Percentiles rank a stretch among this genome's conserved stretches.
phyloP scores from a whole-genome alignment of 2,113 vertebrate genomes.

The Maccullochella peelii region DNA sequence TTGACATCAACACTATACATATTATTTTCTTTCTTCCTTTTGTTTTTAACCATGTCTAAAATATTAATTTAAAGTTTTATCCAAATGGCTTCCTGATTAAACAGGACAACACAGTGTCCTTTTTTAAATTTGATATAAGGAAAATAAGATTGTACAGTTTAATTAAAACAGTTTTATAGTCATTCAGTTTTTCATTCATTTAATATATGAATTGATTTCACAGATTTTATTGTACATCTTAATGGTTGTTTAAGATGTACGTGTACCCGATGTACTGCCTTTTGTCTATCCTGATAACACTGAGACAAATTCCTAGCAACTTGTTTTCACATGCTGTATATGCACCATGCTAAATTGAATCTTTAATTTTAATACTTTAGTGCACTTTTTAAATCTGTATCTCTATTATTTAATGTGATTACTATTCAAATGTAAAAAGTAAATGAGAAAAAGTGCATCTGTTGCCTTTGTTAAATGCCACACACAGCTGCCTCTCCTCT shows the following conservation, averaged over 20 bases:
- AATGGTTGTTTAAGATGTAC: not conserved
- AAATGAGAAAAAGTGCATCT: constrained; percentile 29
- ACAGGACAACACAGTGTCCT: not conserved
- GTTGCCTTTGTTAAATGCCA: constrained; percentile 27
- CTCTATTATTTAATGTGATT: not conserved
- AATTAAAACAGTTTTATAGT: not conserved
- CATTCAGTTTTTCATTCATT: not conserved
- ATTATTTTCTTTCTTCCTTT: not conserved
- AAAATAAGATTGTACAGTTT: not conserved
- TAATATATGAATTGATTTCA: constrained; percentile 11
- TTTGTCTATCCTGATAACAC: not conserved
- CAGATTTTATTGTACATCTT: not conserved
- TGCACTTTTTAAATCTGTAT: not conserved
- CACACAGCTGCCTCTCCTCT: constrained; percentile 12
- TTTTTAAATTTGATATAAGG: not conserved
- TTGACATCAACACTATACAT: not conserved
- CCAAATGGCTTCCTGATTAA: not conserved
- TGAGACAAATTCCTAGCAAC: not conserved
- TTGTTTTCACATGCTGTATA: not conserved
- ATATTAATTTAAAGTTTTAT: not conserved
- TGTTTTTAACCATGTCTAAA: not conserved
- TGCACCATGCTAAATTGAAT: not conserved
- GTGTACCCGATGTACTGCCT: not conserved
- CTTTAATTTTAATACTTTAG: not conserved
- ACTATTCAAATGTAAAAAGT: not conserved